Conservation (phyloP, 2,797 vertebrate species). For the Pogoniulus pusillus region DNA sequence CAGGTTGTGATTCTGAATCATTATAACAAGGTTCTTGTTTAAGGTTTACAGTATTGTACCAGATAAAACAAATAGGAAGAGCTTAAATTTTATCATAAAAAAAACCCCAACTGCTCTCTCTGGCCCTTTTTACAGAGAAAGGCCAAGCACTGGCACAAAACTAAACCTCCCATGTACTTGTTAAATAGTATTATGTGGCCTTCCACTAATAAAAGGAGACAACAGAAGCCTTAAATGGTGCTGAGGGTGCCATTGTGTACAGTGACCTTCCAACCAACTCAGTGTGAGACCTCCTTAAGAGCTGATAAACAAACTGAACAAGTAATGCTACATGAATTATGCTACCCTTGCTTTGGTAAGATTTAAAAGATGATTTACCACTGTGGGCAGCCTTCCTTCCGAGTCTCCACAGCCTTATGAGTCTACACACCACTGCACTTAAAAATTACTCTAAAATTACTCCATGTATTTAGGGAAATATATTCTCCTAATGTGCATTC, state of each 20-base stretch:
- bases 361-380: neutral
- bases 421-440: neutral
- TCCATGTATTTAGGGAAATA: neutral
- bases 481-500: accelerated
- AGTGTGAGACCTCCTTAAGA: constrained; percentile 17
- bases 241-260: constrained; percentile 1
- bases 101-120: neutral
- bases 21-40: neutral
- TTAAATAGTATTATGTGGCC: neutral
- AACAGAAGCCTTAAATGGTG: neutral
- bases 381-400: accelerated
- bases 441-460: neutral
- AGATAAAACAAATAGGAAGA: neutral
- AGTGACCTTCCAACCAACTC: neutral
- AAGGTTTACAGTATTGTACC: neutral
- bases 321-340: neutral
- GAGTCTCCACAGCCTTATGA: neutral
- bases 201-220: neutral
- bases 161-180: neutral
- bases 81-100: constrained; percentile 5
- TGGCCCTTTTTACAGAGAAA: neutral
- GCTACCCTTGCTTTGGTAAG: neutral
- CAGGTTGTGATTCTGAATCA: neutral
- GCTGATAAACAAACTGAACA: neutral
- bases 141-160: neutral